Evolutionary conservation across 37 sponge, comb jelly and placozoan species (phyloP), one percentile per base, ranked within the genome.

Genomic region (Dysidea cf. avara): DNA sequence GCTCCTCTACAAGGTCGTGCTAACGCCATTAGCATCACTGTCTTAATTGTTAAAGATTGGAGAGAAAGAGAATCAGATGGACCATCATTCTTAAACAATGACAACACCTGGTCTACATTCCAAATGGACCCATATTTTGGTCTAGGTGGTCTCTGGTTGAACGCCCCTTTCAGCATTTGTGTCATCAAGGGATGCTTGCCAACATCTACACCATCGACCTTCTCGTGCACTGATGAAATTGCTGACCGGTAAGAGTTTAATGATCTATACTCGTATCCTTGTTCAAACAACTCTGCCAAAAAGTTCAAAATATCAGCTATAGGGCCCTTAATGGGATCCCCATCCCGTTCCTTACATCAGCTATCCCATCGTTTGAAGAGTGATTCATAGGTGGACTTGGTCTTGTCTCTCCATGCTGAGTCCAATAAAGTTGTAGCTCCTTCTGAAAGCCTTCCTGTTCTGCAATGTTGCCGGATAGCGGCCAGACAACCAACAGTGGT

Each of bases 341-440:
- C 6, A 0, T 61, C 2, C 51, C 61, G 24, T 56, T 7, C 17
- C 4, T 4, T 25, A 69, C 83, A 66, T 75, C 75, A 82, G 75
- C 75, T 20, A 66, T 17, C 52, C 75, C 75, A 74, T 34, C 66
- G 64, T 24, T 0, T 26, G 72, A 72, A 74, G 51, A 48, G 61
- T 20, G 77, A 59, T 14, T 62, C 25, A 64, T 83, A 83, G 32
- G 71, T 46, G 37, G 53, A 36, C 0, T 83, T 50, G 34, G 84
- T 69, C 1, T 61, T 60, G 22, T 25, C 34, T 25, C 71, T 39
- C 84, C 84, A 83, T 6, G 46, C 35, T 22, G 72, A 22, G 2
- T 1, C 12, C 40, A 83, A 36, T 30, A 83, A 63, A 2, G 29
- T 35, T 26, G 66, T 31, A 76, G 71, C 71, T 37, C 56, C 14